Percentiles rank a stretch among this genome's conserved stretches.
These are phyloP conservation scores for Tetraneura akinire DNA, from an alignment of 1,140 invertebrate genomes.

Conservation along the genomic window DNA sequence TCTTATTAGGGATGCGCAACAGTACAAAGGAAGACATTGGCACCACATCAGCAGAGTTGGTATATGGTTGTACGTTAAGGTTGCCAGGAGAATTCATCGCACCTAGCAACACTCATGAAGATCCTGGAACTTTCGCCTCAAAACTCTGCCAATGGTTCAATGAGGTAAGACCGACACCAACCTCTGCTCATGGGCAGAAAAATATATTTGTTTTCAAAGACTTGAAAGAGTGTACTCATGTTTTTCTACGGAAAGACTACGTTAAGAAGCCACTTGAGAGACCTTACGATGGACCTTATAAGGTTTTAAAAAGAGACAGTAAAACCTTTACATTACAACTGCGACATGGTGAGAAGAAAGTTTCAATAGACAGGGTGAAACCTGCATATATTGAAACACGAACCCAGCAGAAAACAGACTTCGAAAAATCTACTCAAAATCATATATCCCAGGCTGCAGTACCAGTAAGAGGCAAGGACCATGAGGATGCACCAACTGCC, in stretches of 20 bases:
- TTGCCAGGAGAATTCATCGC: not conserved
- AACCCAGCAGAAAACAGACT: not conserved
- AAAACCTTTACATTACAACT: not conserved
- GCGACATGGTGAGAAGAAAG: not conserved
- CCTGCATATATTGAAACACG: not conserved
- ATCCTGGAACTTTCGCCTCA: too few species aligned
- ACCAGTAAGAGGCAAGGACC: too few species aligned
- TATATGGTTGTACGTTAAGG: not conserved
- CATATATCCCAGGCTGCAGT: too few species aligned
- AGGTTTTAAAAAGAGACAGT: not conserved
- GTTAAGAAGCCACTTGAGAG: not conserved
- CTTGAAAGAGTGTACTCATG: not conserved
- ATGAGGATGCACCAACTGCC: too few species aligned
- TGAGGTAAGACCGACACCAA: not conserved
- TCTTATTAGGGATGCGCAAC: slow-evolving; percentile 54
- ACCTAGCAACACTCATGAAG: not conserved
- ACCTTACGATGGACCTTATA: not conserved
- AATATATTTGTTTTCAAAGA: not conserved
- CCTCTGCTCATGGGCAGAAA: not conserved
- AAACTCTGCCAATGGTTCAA: too few species aligned
- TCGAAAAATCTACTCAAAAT: too few species aligned
- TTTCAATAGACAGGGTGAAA: not conserved
- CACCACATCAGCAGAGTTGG: slow-evolving; percentile 55
- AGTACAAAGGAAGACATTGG: slow-evolving; percentile 50
- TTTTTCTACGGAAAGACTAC: not conserved